Evolutionary conservation across 2,797 vertebrate genomes (phyloP), one percentile per base, ranked within the genome.

Genomic region (Lates japonicus): DNA sequence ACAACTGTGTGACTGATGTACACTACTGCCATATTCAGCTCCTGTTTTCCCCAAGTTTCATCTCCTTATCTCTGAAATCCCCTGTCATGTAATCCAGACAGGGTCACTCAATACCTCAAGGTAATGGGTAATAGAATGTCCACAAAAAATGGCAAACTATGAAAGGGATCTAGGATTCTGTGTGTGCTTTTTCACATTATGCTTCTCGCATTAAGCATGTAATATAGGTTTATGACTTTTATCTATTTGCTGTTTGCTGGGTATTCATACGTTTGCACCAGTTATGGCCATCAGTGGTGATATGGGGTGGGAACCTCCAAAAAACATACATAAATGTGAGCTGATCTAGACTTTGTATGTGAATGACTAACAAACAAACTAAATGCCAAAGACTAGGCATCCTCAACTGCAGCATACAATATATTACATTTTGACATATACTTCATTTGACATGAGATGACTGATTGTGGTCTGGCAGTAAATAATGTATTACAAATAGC

Each of bases 401-500:
- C 55, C 44, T 44, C 14, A 55, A 60, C 62, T 60, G 33, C 39
- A 55, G 48, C 2, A 6, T n/a, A 59, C 13, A 68, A 1, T 5
- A 12, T 9, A 75, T 60, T 65, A 70, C 1, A 69, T 20, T 52
- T 67, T 37, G 55, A 79, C 84, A 51, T 84, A 84, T 74, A 81
- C 57, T 80, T 66, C 46, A 84, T 79, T 74, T 67, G 44, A 83
- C 22, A 70, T 72, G 74, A 54, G 37, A 71, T 68, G 25, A 59
- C 19, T 61, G 58, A 80, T 29, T 74, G 55, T 41, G 48, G 46
- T 60, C 52, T 66, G 59, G 48, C 46, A 29, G 63, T 85, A 70
- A 83, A 85, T 86, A 74, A 60, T 84, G 59, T 66, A 74, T 79
- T 64, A 76, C 81, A 73, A 84, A 82, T 68, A 85, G 72, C 62